Evolutionary conservation across 2,797 vertebrate genomes (phyloP).

Genomic region (Falco concolor): DNA sequence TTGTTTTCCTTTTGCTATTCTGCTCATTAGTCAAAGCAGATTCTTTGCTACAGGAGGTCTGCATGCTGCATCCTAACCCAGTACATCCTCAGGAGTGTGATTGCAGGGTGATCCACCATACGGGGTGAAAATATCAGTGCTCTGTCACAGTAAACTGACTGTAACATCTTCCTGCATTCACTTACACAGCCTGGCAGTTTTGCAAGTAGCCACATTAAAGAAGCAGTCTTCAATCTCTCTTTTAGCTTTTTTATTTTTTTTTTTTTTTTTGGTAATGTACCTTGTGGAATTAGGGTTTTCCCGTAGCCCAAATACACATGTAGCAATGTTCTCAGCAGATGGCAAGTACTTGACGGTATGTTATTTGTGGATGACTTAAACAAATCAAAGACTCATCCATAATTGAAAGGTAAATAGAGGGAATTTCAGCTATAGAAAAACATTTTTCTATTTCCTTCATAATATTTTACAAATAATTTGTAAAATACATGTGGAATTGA

Average conservation of each 20-base stretch:
- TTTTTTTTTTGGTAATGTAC: neutral
- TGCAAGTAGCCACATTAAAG: neutral
- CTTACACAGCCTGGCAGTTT: conserved; percentile 48
- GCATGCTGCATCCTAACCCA: neutral
- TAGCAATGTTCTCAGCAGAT: neutral
- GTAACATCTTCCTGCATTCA: conserved; percentile 42
- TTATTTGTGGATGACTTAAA: neutral
- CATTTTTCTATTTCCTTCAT: neutral
- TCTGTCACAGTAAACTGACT: conserved; percentile 31
- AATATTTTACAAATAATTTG: neutral
- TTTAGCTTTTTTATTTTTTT: neutral
- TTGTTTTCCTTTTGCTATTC: conserved; percentile 45
- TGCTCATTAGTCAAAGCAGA: conserved; percentile 64
- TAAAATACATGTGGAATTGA: neutral
- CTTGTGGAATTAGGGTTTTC: neutral
- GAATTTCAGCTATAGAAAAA: neutral
- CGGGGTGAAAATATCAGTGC: neutral
- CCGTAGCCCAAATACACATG: neutral
- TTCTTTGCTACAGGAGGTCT: neutral
- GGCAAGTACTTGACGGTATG: neutral
- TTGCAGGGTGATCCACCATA: conserved; percentile 42
- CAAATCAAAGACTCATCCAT: neutral
- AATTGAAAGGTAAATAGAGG: neutral
- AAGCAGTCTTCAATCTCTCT: neutral
- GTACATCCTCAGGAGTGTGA: neutral